phyloP scores from a whole-genome alignment of 2,113 vertebrate species.

The Pao palembangensis region DNA sequence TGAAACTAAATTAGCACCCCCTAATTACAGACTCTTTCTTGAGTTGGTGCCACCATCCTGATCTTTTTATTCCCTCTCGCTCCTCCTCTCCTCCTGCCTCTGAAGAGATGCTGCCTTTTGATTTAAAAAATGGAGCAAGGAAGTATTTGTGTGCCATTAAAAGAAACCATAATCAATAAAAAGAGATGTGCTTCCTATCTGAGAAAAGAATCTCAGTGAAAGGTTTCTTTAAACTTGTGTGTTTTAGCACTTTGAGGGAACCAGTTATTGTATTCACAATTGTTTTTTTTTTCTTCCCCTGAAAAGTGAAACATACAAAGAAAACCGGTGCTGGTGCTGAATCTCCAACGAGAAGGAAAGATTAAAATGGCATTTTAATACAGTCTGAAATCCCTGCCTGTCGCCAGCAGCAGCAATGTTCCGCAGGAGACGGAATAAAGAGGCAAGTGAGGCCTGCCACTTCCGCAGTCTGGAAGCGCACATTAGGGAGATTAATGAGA shows the following conservation, averaged over 20 bases:
- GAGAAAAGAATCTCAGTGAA: constrained; percentile 3
- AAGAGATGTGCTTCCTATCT: constrained; percentile 4
- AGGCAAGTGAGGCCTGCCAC: constrained; percentile 11
- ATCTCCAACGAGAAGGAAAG: constrained; percentile 1
- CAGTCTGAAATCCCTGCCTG: constrained; percentile 43
- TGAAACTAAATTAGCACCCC: constrained; percentile 35
- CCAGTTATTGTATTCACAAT: constrained; percentile 29
- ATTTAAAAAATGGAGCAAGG: constrained; percentile 39
- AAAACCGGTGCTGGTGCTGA: constrained; percentile 12
- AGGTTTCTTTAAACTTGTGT: constrained; percentile 7
- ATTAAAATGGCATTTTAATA: constrained; percentile 17
- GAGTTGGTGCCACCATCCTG: constrained; percentile 19
- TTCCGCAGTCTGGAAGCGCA: constrained; percentile 31
- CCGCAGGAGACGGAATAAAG: constrained; percentile 10
- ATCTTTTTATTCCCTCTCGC: constrained; percentile 9
- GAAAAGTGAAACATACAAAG: constrained; percentile 32
- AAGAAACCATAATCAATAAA: constrained; percentile 32
- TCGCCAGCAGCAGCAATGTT: constrained; percentile 26
- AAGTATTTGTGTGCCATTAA: constrained; percentile 48
- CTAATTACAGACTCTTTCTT: constrained; percentile 36
- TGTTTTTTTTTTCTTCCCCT: constrained; percentile 17
- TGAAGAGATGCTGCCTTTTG: constrained; percentile 24
- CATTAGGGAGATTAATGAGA: constrained; percentile 38
- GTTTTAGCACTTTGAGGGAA: constrained; percentile 6
- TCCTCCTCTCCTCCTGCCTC: constrained; percentile 16